Evolutionary conservation across 35 echinoderm and acorn worm species (phyloP), one percentile per base, ranked within the genome.

Genomic region (Heliocidaris erythrogramma): DNA sequence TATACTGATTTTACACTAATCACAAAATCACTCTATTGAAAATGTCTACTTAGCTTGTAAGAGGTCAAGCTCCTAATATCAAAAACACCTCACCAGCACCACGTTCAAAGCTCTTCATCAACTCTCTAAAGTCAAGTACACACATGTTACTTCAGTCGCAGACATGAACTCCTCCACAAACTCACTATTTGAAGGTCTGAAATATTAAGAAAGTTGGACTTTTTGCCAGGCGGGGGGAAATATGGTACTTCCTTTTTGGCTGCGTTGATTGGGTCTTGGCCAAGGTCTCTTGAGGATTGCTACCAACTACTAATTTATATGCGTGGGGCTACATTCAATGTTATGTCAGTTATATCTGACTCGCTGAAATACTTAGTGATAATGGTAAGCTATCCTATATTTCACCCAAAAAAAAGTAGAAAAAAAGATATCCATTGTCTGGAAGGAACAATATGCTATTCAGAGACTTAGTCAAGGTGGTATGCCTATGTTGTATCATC

Each of bases 181-280:
- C 24, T 78, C 65, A 27, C 65, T 78, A n/a, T 78, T 78, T 78
- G 65, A 78, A 78, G 65, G 65, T 78, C 65, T 78, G 65, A 78
- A 78, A 78, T 78, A 27, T 78, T n/a, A 78, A 18, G 27, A 78
- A 78, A 24, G 65, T 78, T 78, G 65, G 65, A 78, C 65, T 78
- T 78, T 78, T 78, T 78, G 65, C 65, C 65, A 78, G 65, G 65
- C 65, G 21, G 65, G 65, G 65, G 65, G 65, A 78, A 78, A 78
- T 78, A n/a, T 78, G 65, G 65, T 78, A 78, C 65, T 78, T 78
- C 65, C 65, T 78, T 78, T 78, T 78, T 78, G 65, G 65, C 65
- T 78, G 18, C 7, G 27, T 18, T n/a, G 65, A n/a, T 78, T 78
- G 65, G 65, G 18, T 27, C 27, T 78, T n/a, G 65, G 65, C 65